Conservation (phyloP, 2,797 vertebrate species). For the Eurystomus glaucurus region DNA sequence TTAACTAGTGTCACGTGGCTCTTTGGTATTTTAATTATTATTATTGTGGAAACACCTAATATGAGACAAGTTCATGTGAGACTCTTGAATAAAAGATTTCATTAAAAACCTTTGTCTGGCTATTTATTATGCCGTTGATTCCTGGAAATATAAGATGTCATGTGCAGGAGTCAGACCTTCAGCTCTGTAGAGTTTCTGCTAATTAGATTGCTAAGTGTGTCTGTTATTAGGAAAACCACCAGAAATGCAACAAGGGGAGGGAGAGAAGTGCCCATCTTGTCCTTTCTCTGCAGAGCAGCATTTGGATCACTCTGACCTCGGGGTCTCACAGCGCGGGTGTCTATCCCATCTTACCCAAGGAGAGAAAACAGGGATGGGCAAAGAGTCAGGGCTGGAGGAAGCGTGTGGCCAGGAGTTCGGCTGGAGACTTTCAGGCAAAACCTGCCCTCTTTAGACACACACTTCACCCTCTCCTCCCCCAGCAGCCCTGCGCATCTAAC, state of each 20-base stretch:
- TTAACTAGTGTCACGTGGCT: not conserved
- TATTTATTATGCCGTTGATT: slow-evolving; percentile 61
- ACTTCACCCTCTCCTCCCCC: slow-evolving; percentile 32
- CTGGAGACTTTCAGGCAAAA: not conserved
- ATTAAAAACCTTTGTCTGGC: slow-evolving; percentile 54
- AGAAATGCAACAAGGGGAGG: slow-evolving; percentile 26
- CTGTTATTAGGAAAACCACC: slow-evolving; percentile 20
- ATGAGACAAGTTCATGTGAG: slow-evolving; percentile 5
- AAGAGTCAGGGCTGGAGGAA: not conserved
- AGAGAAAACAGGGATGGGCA: not conserved
- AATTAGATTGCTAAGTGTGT: slow-evolving; percentile 64
- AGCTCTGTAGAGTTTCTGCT: slow-evolving; percentile 35
- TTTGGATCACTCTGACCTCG: not conserved
- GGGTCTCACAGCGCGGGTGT: not conserved
- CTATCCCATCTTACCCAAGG: not conserved
- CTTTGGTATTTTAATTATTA: slow-evolving; percentile 34
- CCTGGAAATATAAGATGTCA: slow-evolving; percentile 44
- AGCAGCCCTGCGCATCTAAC: not conserved
- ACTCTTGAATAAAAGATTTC: slow-evolving; percentile 64
- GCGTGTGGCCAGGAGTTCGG: not conserved
- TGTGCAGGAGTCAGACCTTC: slow-evolving; percentile 53
- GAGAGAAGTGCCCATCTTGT: not conserved
- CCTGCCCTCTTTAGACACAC: not conserved
- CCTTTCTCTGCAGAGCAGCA: not conserved
- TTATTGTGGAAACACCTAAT: slow-evolving; percentile 33